Evolutionary conservation across 2,797 vertebrate genomes (phyloP).

Genomic region (Molossus molossus): DNA sequence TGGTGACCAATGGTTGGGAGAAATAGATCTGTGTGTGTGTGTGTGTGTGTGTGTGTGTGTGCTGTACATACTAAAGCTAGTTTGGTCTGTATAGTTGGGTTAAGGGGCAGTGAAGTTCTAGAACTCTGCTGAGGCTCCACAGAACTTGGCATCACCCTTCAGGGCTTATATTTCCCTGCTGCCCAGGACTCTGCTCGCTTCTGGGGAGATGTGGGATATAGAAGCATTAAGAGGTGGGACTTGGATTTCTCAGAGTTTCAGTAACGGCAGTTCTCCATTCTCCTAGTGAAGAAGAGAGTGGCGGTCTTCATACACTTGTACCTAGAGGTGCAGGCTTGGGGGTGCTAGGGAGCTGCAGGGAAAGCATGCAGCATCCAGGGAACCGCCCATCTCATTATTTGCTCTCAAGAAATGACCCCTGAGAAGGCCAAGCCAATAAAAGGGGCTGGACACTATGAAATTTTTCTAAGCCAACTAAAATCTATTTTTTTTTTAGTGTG

Average conservation of each 20-base stretch:
- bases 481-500: background rate
- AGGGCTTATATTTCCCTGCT: background rate
- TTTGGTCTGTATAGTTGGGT: background rate
- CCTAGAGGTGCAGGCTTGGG: background rate
- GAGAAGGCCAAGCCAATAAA: background rate
- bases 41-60: background rate
- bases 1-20: background rate
- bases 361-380: background rate
- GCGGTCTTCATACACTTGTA: background rate
- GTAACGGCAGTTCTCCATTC: background rate
- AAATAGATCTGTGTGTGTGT: background rate
- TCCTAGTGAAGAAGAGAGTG: background rate
- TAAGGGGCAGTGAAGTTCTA: background rate
- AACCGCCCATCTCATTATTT: background rate
- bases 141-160: background rate
- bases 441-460: background rate
- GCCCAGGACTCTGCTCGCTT: background rate
- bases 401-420: background rate
- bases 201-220: background rate
- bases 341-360: background rate
- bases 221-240: background rate
- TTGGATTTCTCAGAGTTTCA: background rate
- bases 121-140: background rate
- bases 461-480: constrained; percentile 46
- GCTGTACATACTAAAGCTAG: background rate